Evolutionary conservation across 2,113 vertebrate genomes (phyloP), one percentile per base, ranked within the genome.

Genomic region (Castor canadensis): DNA sequence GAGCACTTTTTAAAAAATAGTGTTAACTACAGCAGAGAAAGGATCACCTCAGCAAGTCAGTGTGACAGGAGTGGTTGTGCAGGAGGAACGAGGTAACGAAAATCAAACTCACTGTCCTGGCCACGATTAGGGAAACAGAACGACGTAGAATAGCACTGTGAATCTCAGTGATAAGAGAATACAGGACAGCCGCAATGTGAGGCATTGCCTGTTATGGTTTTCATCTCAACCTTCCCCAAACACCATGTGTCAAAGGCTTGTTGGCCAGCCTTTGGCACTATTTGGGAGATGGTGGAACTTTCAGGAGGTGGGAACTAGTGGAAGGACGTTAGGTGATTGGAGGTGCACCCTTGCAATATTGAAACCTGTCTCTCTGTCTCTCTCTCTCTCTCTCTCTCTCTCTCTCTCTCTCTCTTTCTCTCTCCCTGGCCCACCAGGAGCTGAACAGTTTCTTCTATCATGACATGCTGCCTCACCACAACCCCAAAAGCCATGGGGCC

Each of bases 121-220:
- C 12, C 3, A 35, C 67, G 30, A 7, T 32, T n/a, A 30, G n/a
- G 35, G 24, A 71, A 49, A 24, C 30, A 56, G 35, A 81, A 54
- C 20, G 1, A 30, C 6, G n/a, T 9, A 24, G n/a, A 49, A 72
- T 10, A 1, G 0, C 1, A 10, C 0, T 20, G 54, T 13, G 62
- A 35, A 1, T 52, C 69, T 58, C 47, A 45, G 16, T 54, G 62
- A 45, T 0, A 11, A 64, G 22, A 30, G 40, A 47, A n/a, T n/a
- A n/a, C n/a, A n/a, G n/a, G n/a, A 22, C 26, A 11, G 1, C 49
- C 45, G 4, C 28, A 17, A 0, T 1, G 38, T 81, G 22, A n/a
- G 6, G 6, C 1, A 6, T 7, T 84, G 1, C 4, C 84, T 45
- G 3, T n/a, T 47, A n/a, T 22, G 45, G 35, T 45, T 72, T 62